A percentile compares a stretch with the other conserved stretches of the same genome.
Conservation (phyloP, 2,888 invertebrate species). For the Limnephilus auricula region DNA sequence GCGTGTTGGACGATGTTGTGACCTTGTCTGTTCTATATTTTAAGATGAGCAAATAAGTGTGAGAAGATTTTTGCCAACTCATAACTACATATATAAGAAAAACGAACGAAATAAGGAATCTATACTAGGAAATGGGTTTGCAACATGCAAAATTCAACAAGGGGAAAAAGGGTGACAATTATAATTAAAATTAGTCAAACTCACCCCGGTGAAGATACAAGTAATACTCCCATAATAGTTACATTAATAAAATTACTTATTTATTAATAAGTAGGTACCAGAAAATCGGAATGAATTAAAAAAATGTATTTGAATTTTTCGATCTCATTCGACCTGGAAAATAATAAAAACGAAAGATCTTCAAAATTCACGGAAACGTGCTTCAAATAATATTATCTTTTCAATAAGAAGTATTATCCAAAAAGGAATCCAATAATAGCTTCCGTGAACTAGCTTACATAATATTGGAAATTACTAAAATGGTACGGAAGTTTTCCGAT, state of each 20-base stretch:
- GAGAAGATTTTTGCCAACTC: no score
- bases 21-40: no score
- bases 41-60: no score
- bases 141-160: no score
- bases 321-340: not conserved
- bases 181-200: no score
- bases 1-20: no score
- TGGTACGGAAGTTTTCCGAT: not conserved
- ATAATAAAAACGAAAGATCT: not conserved
- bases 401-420: not conserved
- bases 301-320: not conserved
- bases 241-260: not conserved
- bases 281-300: not conserved
- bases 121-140: not conserved
- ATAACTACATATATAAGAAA: no score
- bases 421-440: not conserved
- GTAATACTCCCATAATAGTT: not conserved
- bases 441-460: not conserved
- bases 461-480: not conserved
- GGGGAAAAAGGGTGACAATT: not conserved
- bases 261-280: not conserved
- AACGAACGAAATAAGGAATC: not conserved
- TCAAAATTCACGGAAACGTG: not conserved
- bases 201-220: no score
- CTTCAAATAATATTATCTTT: not conserved